Percentiles rank a stretch among this genome's conserved stretches.
These are phyloP conservation scores for Microcebus tavaratra DNA, from an alignment of 2,113 vertebrate species.

Conservation along the genomic window DNA sequence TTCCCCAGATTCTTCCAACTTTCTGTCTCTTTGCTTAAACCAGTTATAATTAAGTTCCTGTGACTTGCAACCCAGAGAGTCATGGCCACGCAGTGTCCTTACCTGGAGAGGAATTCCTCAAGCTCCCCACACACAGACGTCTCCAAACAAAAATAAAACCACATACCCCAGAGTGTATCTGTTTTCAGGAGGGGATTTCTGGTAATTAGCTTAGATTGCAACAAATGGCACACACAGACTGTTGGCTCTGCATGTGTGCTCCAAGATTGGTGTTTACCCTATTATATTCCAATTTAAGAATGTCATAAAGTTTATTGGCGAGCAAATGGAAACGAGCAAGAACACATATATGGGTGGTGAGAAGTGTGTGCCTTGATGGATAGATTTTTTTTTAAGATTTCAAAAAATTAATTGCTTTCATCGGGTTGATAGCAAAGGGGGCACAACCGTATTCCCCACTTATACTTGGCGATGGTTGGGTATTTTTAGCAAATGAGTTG, in stretches of 20 bases:
- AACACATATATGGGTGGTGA: constrained; percentile 51
- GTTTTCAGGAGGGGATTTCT: constrained; percentile 76
- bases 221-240: constrained; percentile 98
- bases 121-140: background rate
- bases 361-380: constrained; percentile 54
- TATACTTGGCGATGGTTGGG: constrained; percentile 85
- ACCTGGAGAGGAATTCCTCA: constrained; percentile 70
- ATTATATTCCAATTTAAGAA: constrained; percentile 91
- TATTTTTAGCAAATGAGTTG: constrained; percentile 95
- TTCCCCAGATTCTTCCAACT: background rate
- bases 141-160: constrained; percentile 62
- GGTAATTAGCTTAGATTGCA: constrained; percentile 94
- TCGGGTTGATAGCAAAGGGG: constrained; percentile 70
- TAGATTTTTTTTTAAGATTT: constrained; percentile 56
- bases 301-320: constrained; percentile 87
- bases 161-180: constrained; percentile 51
- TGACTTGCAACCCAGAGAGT: background rate
- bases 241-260: constrained; percentile 95
- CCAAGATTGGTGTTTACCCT: constrained; percentile 91
- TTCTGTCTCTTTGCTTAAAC: background rate
- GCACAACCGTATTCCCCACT: constrained; percentile 80
- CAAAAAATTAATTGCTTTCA: constrained; percentile 69
- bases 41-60: background rate
- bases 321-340: constrained; percentile 79
- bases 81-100: background rate